Percentiles rank a stretch among this genome's conserved stretches.
Evolutionary conservation across 2,888 invertebrate species (phyloP).

Genomic region (Labia minor): DNA sequence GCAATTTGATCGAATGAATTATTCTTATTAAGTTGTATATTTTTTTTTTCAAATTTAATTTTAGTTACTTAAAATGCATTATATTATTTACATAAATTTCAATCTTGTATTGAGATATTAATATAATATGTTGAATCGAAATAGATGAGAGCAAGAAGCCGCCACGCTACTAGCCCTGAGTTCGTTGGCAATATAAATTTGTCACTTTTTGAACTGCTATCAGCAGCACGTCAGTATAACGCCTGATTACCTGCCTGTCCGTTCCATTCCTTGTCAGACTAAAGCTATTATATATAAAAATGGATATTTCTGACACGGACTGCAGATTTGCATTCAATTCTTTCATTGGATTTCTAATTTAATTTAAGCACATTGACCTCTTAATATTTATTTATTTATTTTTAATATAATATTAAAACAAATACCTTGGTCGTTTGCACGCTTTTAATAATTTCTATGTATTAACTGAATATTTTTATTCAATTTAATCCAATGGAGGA

Average conservation of each 20-base stretch:
- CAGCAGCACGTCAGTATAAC: background rate
- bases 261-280: background rate
- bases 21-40: no score
- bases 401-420: background rate
- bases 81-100: background rate
- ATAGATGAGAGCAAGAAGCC: background rate
- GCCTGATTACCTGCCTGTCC: slow-evolving; percentile 1
- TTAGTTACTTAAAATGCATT: no score
- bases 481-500: background rate
- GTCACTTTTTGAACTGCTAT: background rate
- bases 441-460: slow-evolving; percentile 1
- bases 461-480: slow-evolving; percentile 3
- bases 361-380: background rate
- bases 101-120: background rate
- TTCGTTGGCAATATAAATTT: background rate
- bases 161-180: background rate
- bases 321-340: background rate
- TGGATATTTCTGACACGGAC: background rate
- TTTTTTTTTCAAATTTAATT: no score
- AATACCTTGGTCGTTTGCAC: background rate
- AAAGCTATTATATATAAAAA: no score
- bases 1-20: no score
- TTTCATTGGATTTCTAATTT: background rate
- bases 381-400: background rate
- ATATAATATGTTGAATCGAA: background rate